phyloP scores from a whole-genome alignment of 64 coral and sea anemone species.

The Trachythela sp. region DNA sequence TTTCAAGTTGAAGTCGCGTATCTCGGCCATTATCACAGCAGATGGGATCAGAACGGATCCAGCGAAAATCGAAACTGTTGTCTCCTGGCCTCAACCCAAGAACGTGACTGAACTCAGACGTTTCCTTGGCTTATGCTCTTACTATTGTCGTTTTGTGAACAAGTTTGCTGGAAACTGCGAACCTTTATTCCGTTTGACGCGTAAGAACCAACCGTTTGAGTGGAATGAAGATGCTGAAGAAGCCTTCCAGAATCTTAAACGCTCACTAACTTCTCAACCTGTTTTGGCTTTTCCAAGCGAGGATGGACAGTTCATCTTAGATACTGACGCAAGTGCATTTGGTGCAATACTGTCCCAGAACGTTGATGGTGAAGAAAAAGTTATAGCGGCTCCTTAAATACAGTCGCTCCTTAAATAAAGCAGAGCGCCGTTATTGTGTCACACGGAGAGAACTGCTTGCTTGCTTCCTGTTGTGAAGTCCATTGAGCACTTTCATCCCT shows the following conservation, averaged over 20 bases:
- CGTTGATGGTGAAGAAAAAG: not conserved
- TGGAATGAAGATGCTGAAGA: slow-evolving; percentile 1
- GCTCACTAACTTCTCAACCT: slow-evolving; percentile 15
- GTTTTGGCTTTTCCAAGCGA: too few relatives aligned
- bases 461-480: too few relatives aligned
- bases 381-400: slow-evolving; percentile 29
- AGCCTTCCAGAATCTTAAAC: slow-evolving; percentile 11
- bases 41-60: not conserved
- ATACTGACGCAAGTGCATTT: too few relatives aligned
- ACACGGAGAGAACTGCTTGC: too few relatives aligned
- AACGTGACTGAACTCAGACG: too few relatives aligned
- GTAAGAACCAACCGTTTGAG: not conserved
- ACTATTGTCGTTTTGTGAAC: slow-evolving; percentile 17
- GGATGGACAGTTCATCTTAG: too few relatives aligned
- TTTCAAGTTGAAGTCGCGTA: not conserved
- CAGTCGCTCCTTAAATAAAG: not conserved
- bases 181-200: slow-evolving; percentile 8
- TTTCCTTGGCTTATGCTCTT: slow-evolving; percentile 17
- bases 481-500: too few relatives aligned
- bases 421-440: not conserved
- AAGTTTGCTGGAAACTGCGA: slow-evolving; percentile 9
- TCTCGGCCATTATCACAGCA: not conserved
- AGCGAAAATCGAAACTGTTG: not conserved
- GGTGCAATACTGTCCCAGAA: slow-evolving; percentile 12
- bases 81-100: too few relatives aligned